These are phyloP conservation scores for Hirtodrosophila alboralis DNA, from an alignment of 2,888 invertebrate species.

Conservation along the genomic window DNA sequence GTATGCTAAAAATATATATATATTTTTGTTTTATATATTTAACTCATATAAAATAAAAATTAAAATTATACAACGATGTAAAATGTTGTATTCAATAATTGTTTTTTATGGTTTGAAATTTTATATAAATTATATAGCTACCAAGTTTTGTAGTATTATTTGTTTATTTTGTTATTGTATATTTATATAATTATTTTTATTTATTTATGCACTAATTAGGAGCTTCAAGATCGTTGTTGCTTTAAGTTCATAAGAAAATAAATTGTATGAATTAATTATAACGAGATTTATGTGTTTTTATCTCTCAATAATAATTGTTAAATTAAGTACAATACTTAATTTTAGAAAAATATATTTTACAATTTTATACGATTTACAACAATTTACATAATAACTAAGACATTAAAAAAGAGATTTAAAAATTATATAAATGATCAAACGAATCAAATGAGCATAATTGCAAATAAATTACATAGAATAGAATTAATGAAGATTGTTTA, in stretches of 20 bases:
- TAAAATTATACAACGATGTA: constrained; percentile 44
- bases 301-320: constrained; percentile 54
- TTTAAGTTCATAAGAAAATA: constrained; percentile 70
- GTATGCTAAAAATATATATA: constrained; percentile 16
- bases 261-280: constrained; percentile 59
- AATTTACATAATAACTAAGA: constrained; percentile 72
- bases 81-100: constrained; percentile 41
- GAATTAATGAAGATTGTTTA: constrained; percentile 51
- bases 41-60: constrained; percentile 41
- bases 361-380: constrained; percentile 70
- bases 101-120: too few species aligned
- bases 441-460: constrained; percentile 45
- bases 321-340: constrained; percentile 79
- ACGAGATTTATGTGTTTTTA: constrained; percentile 57
- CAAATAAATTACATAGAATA: constrained; percentile 60
- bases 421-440: constrained; percentile 29
- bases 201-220: constrained; percentile 75
- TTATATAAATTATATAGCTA: constrained; percentile 73
- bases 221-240: constrained; percentile 81
- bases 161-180: constrained; percentile 27
- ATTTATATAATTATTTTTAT: constrained; percentile 2
- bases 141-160: constrained; percentile 63
- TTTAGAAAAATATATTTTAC: constrained; percentile 69
- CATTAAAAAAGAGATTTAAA: constrained; percentile 39
- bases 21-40: constrained; percentile 8